These are phyloP conservation scores for Callimorpha dominula DNA, from an alignment of 2,888 invertebrate species.

Conservation along the genomic window DNA sequence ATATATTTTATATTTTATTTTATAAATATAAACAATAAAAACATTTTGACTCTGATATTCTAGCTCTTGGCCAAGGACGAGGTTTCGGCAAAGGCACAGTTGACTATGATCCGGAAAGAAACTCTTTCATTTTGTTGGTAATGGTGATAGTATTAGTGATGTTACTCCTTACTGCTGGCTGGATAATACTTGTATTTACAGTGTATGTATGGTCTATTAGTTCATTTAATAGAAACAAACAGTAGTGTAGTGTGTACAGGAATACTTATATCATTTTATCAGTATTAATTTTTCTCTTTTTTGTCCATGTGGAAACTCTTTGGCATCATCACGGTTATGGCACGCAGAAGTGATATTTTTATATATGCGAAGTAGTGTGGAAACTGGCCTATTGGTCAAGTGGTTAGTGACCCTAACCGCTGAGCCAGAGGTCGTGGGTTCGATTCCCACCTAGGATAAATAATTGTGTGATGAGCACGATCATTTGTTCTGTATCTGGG, in stretches of 20 bases:
- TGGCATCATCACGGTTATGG: no score
- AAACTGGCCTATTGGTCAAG: no score
- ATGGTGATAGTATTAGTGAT: conserved; percentile 11
- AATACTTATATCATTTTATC: neutral
- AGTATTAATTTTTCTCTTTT: no score
- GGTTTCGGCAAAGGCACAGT: neutral
- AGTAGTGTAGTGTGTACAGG: neutral
- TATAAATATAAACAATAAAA: neutral
- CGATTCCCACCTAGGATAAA: no score
- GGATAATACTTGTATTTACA: neutral
- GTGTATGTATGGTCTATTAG: conserved; percentile 1
- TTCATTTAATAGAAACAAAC: neutral
- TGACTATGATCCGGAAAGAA: conserved; percentile 13
- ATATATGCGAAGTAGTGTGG: no score
- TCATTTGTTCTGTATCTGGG: no score
- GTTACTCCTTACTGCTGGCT: conserved; percentile 10
- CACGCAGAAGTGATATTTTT: no score
- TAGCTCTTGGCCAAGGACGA: neutral
- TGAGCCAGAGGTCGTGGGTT: no score
- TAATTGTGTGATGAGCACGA: no score
- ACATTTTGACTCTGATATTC: neutral
- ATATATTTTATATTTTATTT: no score
- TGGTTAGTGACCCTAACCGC: no score
- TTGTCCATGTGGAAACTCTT: no score
- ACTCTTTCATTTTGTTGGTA: conserved; percentile 11